Conservation (phyloP, 2,113 vertebrate genomes). For the Eleginops maclovinus region DNA sequence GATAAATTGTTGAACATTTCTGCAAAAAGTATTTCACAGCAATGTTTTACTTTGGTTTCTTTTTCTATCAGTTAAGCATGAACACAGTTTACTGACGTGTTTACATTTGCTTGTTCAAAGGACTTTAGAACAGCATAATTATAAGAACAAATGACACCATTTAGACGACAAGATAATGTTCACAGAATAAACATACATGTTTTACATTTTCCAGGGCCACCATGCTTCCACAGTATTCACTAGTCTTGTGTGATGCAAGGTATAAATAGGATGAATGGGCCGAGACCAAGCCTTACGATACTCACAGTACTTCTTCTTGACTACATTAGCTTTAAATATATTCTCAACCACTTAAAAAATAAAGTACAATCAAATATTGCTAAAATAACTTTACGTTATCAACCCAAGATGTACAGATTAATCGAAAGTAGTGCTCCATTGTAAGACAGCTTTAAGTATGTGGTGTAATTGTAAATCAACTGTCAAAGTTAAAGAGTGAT, state of each 20-base stretch:
- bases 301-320: neutral
- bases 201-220: neutral
- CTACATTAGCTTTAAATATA: neutral
- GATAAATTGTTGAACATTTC: constrained; percentile 21
- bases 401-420: neutral
- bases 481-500: neutral
- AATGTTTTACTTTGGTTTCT: constrained; percentile 18
- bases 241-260: constrained; percentile 19
- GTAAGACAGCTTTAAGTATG: neutral
- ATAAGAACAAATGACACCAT: neutral
- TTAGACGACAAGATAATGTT: neutral
- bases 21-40: constrained; percentile 4
- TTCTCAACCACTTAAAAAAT: neutral
- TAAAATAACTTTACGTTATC: neutral
- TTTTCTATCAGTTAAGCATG: neutral
- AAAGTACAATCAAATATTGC: neutral
- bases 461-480: neutral
- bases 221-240: neutral
- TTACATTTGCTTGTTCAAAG: neutral
- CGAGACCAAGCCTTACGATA: neutral
- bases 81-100: neutral
- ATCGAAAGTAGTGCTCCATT: neutral
- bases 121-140: neutral
- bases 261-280: constrained; percentile 25
- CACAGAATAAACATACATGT: neutral